These are phyloP conservation scores for Muscicapa striata DNA, from an alignment of 2,797 vertebrate species.

Conservation along the genomic window DNA sequence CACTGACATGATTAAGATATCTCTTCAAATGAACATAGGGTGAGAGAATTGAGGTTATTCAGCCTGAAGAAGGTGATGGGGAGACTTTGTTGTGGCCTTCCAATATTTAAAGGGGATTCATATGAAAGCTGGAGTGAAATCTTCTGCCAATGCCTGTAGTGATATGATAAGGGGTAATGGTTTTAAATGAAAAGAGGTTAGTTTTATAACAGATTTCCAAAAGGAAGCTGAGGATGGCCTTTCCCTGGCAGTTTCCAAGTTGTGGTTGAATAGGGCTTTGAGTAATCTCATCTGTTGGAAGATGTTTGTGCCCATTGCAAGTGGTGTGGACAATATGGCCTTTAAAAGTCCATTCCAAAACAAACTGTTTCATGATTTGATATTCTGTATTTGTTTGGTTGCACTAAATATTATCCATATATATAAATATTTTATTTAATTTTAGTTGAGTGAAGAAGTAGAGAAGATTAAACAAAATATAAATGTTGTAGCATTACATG, in stretches of 20 bases:
- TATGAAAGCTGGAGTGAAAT: neutral
- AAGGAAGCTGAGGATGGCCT: fast-evolving
- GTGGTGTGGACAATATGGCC: fast-evolving
- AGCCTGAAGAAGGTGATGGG: neutral
- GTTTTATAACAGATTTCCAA: neutral
- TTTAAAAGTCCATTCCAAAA: neutral
- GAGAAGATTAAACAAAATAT: neutral
- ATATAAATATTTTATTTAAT: neutral
- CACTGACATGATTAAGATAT: neutral
- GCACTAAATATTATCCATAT: neutral
- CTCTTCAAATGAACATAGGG: neutral
- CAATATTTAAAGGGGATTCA: neutral
- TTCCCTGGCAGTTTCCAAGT: neutral
- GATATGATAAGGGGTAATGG: neutral
- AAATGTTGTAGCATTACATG: neutral
- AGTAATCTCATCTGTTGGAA: neutral
- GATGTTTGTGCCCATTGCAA: neutral
- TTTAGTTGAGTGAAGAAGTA: neutral
- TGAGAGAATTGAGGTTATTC: neutral
- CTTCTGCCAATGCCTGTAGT: neutral
- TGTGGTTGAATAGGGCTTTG: neutral
- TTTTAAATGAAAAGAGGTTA: neutral
- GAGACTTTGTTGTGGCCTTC: neutral
- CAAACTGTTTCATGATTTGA: fast-evolving
- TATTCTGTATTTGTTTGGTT: neutral